phyloP scores from a whole-genome alignment of 2,888 invertebrate species.

The Lacanobia wlatinum region DNA sequence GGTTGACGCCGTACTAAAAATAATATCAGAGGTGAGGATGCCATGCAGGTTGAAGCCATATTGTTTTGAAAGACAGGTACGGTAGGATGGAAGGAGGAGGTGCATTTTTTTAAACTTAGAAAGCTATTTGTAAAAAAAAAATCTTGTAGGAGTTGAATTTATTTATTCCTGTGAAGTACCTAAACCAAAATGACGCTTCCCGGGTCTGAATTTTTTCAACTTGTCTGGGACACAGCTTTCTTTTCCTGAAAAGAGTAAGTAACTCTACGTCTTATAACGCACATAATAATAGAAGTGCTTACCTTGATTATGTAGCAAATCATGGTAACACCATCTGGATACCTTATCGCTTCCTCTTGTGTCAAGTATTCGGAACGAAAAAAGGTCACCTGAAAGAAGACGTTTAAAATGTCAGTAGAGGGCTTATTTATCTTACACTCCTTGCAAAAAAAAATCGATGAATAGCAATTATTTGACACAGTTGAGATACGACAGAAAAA shows the following conservation, averaged over 20 bases:
- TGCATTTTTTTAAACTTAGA: background rate
- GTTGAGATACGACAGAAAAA: no score
- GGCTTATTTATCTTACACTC: background rate
- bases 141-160: no score
- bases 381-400: conserved; percentile 78
- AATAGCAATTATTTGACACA: no score
- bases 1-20: conserved; percentile 86
- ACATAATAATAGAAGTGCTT: conserved; percentile 23
- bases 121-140: no score
- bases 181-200: background rate
- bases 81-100: background rate
- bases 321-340: conserved; percentile 91
- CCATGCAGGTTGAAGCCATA: background rate
- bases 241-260: background rate
- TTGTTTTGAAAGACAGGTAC: background rate
- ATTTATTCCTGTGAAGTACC: no score
- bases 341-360: conserved; percentile 91
- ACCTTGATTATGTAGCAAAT: conserved; percentile 92
- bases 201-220: background rate
- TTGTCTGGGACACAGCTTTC: background rate
- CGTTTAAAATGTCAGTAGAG: background rate
- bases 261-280: background rate
- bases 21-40: background rate
- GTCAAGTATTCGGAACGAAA: conserved; percentile 91
- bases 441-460: background rate